Conservation (phyloP, 2,888 invertebrate genomes). For the Thera obeliscata region DNA sequence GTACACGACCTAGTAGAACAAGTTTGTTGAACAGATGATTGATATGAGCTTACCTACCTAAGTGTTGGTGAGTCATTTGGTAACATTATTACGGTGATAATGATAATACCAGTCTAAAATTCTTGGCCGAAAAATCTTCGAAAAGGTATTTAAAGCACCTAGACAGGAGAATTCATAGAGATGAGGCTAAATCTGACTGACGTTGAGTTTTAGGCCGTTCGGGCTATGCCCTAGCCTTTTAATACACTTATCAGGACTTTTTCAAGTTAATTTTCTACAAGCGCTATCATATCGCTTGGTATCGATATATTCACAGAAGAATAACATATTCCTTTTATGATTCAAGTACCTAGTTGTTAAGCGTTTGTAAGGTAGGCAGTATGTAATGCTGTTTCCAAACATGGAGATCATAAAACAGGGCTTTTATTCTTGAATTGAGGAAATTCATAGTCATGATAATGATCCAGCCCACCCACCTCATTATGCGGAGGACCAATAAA, state of each 20-base stretch:
- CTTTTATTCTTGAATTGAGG: neutral
- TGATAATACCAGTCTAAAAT: neutral
- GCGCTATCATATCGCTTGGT: no score
- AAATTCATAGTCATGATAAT: neutral
- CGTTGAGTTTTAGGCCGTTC: no score
- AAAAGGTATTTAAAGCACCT: neutral
- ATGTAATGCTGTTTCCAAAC: neutral
- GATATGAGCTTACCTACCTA: conserved; percentile 3
- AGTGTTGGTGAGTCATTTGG: conserved; percentile 11
- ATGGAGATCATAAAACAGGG: neutral
- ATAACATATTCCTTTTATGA: no score
- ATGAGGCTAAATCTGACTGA: no score
- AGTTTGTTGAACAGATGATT: conserved; percentile 9
- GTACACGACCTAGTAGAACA: conserved; percentile 5
- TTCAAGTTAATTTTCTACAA: no score
- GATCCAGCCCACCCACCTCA: neutral
- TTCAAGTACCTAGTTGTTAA: neutral
- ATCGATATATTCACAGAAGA: no score
- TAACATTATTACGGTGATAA: conserved; percentile 12
- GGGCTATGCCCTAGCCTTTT: no score
- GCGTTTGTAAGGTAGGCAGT: neutral
- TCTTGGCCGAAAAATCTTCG: neutral
- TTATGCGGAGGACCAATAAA: neutral
- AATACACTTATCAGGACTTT: no score
- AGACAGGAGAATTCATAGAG: no score